Evolutionary conservation across 2,113 vertebrate genomes (phyloP).

Genomic region (Thermophis baileyi): DNA sequence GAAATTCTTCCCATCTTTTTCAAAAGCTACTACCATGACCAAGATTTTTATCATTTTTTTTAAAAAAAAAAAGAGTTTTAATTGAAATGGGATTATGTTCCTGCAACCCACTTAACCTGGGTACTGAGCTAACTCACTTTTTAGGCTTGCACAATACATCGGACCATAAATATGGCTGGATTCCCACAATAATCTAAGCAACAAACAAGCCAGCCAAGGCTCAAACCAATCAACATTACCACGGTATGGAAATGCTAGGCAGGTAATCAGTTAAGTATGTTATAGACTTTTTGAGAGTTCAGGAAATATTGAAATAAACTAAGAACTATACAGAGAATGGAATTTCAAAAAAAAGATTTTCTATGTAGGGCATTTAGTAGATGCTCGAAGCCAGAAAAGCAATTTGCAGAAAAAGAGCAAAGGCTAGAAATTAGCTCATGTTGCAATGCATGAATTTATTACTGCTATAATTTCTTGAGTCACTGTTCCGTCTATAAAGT

Average conservation of each 20-base stretch:
- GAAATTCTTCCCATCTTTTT: neutral
- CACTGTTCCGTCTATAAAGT: neutral
- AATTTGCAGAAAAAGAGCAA: slow-evolving; percentile 23
- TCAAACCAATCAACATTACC: too few species aligned
- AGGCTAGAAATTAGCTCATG: neutral
- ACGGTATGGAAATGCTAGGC: too few species aligned
- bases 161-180: too few species aligned
- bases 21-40: neutral
- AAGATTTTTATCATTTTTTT: slow-evolving; percentile 25
- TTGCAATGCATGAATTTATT: slow-evolving; percentile 23
- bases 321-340: slow-evolving; percentile 32
- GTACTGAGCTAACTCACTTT: too few species aligned
- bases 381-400: slow-evolving; percentile 43
- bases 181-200: too few species aligned
- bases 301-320: slow-evolving; percentile 43
- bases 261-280: too few species aligned
- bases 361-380: slow-evolving; percentile 27
- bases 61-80: slow-evolving; percentile 17
- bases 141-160: too few species aligned
- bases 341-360: slow-evolving; percentile 9
- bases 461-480: slow-evolving; percentile 20
- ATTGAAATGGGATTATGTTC: slow-evolving; percentile 28
- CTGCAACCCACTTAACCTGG: slow-evolving; percentile 1
- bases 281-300: neutral
- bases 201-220: too few species aligned